Conservation (phyloP, 1,140 invertebrate genomes). For the Liolophura sinensis region DNA sequence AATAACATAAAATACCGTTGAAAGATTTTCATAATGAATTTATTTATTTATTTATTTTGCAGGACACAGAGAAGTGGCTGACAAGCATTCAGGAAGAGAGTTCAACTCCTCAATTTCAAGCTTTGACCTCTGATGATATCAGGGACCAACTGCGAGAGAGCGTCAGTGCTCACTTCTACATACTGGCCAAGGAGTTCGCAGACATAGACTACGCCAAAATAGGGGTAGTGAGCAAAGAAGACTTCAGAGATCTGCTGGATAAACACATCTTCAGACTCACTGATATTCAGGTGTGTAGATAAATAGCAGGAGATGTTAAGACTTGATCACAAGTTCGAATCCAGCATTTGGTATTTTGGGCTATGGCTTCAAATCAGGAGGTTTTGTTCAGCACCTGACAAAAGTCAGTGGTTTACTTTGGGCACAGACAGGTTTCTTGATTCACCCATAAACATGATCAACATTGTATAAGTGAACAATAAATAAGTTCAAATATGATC, state of each 20-base stretch:
- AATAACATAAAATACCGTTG: no score
- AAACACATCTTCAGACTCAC: constrained; percentile 40
- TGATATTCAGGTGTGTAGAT: constrained; percentile 47
- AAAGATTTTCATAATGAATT: no score
- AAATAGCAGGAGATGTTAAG: no score
- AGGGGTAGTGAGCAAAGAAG: constrained; percentile 47
- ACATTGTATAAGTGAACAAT: no score
- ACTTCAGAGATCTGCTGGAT: constrained; percentile 41
- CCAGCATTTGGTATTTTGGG: no score
- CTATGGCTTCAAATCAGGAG: no score
- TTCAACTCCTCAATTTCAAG: constrained; percentile 19
- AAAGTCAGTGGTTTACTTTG: no score
- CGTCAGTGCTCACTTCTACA: constrained; percentile 40
- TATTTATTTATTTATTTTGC: constrained; percentile 6
- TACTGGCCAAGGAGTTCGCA: constrained; percentile 34
- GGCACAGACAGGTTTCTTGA: no score
- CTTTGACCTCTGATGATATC: constrained; percentile 36
- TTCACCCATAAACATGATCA: no score
- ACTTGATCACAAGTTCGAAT: no score
- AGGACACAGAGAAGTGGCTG: constrained; percentile 40
- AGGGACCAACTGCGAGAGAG: constrained; percentile 38
- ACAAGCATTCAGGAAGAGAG: constrained; percentile 24
- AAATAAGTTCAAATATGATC: no score
- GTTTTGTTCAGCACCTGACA: no score
- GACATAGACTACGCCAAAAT: constrained; percentile 52